Evolutionary conservation across 2,113 vertebrate genomes (phyloP).

Genomic region (Platysternon megacephalum): DNA sequence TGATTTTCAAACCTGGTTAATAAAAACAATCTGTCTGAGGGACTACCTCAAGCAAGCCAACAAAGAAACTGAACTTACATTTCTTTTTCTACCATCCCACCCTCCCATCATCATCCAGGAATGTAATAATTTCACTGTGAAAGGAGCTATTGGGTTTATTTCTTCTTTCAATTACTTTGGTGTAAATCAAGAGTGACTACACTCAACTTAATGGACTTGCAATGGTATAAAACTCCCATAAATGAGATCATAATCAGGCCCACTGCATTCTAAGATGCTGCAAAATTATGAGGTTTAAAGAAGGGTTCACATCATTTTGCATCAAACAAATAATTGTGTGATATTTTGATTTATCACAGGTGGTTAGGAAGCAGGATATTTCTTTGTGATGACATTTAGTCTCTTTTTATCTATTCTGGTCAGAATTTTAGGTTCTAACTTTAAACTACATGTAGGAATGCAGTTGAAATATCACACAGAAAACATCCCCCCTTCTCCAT

Average conservation of each 20-base stretch:
- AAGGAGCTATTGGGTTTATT: slow-evolving; percentile 13
- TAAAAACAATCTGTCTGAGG: slow-evolving; percentile 54
- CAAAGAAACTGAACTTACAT: slow-evolving; percentile 44
- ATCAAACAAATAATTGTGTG: background rate
- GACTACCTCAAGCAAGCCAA: slow-evolving; percentile 61
- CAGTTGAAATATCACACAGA: background rate
- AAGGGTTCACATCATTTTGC: background rate
- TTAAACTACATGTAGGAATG: background rate
- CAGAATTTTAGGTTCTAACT: background rate
- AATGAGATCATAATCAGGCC: background rate
- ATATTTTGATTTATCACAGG: background rate
- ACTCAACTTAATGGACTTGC: slow-evolving; percentile 20
- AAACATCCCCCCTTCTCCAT: background rate
- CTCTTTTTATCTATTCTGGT: background rate
- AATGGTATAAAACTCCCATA: background rate
- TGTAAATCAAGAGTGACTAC: slow-evolving; percentile 48
- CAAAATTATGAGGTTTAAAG: slow-evolving; percentile 3
- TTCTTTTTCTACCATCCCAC: slow-evolving; percentile 38
- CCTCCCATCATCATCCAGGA: slow-evolving; percentile 23
- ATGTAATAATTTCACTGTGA: slow-evolving; percentile 34
- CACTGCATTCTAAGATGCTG: background rate
- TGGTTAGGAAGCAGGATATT: background rate
- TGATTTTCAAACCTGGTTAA: slow-evolving; percentile 60
- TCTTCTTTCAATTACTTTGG: slow-evolving; percentile 20
- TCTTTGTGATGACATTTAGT: background rate